These are phyloP conservation scores for Sapayoa aenigma DNA, from an alignment of 2,113 vertebrate genomes.

Conservation along the genomic window DNA sequence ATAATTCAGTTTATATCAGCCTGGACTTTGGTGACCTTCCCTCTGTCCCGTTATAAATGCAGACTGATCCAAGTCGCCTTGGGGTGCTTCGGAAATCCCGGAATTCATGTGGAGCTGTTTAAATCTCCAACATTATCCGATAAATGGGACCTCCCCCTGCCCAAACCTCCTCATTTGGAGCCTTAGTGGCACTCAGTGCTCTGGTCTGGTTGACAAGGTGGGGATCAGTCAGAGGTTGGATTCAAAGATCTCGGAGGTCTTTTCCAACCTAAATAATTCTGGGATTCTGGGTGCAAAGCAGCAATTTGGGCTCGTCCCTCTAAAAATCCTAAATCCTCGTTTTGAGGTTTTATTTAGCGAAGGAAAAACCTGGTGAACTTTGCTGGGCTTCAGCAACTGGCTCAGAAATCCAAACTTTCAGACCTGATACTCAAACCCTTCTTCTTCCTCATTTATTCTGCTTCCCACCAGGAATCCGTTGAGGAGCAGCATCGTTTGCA, in stretches of 20 bases:
- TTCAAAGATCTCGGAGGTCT: background rate
- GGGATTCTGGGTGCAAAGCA: background rate
- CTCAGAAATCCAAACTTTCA: background rate
- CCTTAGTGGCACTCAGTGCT: background rate
- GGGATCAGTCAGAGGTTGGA: background rate
- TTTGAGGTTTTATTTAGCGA: background rate
- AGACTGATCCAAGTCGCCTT: background rate
- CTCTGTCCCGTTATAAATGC: background rate
- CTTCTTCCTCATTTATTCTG: fast-evolving
- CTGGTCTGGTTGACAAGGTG: background rate
- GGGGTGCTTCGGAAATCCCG: background rate
- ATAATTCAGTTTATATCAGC: background rate
- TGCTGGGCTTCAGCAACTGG: fast-evolving
- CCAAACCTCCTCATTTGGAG: fast-evolving
- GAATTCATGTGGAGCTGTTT: background rate
- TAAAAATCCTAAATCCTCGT: background rate
- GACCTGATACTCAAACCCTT: background rate
- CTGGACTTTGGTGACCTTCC: background rate
- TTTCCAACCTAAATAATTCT: background rate
- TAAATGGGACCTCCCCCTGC: background rate
- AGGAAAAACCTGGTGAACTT: background rate
- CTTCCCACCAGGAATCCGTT: fast-evolving
- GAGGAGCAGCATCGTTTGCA: background rate
- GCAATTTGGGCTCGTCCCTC: background rate
- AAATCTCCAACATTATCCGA: too few species aligned